Conservation (phyloP, 1,140 invertebrate species). For the Sinonovacula constricta region DNA sequence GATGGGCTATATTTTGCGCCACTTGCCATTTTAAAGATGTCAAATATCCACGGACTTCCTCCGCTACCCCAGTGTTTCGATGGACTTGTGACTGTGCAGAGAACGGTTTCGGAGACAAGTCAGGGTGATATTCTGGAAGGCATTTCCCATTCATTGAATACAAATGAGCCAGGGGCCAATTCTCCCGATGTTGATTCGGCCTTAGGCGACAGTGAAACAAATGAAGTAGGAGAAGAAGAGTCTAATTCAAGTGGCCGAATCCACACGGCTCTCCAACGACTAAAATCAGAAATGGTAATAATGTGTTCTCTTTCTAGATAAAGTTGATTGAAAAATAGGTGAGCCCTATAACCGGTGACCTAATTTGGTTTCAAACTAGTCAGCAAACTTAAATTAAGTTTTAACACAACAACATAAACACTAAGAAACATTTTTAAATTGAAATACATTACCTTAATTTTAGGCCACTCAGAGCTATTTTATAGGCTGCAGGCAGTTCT, state of each 20-base stretch:
- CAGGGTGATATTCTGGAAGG: conserved; percentile 37
- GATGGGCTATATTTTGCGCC: background rate
- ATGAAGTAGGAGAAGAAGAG: conserved; percentile 1
- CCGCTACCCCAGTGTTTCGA: conserved; percentile 48
- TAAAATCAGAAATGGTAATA: conserved; percentile 41
- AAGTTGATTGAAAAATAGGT: too few relatives aligned
- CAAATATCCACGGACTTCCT: conserved; percentile 43
- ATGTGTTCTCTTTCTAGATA: too few relatives aligned
- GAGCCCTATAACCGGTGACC: too few relatives aligned
- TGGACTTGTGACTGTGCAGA: conserved; percentile 35
- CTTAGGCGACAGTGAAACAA: background rate
- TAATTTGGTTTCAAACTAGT: too few relatives aligned
- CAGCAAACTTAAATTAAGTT: too few relatives aligned
- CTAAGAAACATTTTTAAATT: too few relatives aligned
- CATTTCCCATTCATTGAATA: conserved; percentile 21
- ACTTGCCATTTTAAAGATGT: conserved; percentile 13
- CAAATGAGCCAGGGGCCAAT: background rate
- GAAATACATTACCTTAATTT: too few relatives aligned
- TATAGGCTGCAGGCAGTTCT: too few relatives aligned
- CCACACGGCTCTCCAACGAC: conserved; percentile 15
- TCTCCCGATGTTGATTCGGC: background rate
- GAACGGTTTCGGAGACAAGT: conserved; percentile 46
- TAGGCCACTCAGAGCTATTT: too few relatives aligned
- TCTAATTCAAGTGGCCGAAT: conserved; percentile 20
- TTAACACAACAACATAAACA: too few relatives aligned